phyloP scores from a whole-genome alignment of 2,888 invertebrate genomes.

The Ganaspis brasiliensis region DNA sequence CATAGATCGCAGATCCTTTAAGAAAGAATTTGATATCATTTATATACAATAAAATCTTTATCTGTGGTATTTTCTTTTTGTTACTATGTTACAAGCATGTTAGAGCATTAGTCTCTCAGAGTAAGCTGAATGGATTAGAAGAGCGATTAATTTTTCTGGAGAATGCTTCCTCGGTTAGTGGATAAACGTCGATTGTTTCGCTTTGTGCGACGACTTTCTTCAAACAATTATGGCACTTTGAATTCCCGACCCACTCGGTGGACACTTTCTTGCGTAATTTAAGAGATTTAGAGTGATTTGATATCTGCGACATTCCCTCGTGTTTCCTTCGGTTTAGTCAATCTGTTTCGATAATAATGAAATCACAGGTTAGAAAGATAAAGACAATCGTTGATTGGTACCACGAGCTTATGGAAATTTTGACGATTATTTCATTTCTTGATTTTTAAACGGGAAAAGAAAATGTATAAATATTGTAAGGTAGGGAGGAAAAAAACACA shows the following conservation, averaged over 20 bases:
- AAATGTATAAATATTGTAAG: too few relatives aligned
- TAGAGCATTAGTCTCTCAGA: conserved; percentile 36
- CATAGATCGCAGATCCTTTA: conserved; percentile 12
- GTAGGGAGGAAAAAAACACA: too few relatives aligned
- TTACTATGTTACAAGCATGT: conserved; percentile 31
- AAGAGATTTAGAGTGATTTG: not conserved
- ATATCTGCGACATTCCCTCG: conserved; percentile 20
- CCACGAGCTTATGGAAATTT: conserved; percentile 24
- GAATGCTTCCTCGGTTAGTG: not conserved
- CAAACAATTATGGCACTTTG: conserved; percentile 65
- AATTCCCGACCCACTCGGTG: conserved; percentile 58
- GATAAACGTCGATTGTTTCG: not conserved
- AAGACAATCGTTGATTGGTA: not conserved
- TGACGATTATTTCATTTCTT: too few relatives aligned
- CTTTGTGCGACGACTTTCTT: conserved; percentile 10
- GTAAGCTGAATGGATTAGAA: conserved; percentile 23
- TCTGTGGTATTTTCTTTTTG: conserved; percentile 6
- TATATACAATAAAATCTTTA: conserved; percentile 13
- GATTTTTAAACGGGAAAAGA: too few relatives aligned
- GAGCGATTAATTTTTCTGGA: not conserved
- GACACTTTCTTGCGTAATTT: conserved; percentile 36
- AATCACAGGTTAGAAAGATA: conserved; percentile 27
- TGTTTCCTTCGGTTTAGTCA: not conserved
- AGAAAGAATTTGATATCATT: conserved; percentile 25
- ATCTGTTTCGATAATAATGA: conserved; percentile 50